Percentiles rank a stretch among this genome's conserved stretches.
These are phyloP conservation scores for Andrena bicolor DNA, from an alignment of 2,888 invertebrate species.

Conservation along the genomic window DNA sequence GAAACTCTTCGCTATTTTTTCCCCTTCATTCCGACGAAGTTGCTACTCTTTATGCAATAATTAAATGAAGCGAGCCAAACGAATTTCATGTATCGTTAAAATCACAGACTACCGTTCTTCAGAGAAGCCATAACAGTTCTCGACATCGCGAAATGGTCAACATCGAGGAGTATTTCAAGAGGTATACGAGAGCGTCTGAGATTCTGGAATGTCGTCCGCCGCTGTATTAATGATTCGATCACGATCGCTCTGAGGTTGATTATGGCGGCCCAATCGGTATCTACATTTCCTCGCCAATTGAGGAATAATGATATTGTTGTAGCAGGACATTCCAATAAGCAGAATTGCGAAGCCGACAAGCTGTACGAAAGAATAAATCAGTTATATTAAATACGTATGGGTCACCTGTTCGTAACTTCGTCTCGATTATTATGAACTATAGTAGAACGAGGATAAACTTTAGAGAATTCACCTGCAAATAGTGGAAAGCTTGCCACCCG, in stretches of 20 bases:
- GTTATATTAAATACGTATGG: neutral
- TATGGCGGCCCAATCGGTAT: constrained; percentile 74
- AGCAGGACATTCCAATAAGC: constrained; percentile 93
- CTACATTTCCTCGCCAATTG: constrained; percentile 77
- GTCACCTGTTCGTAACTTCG: neutral
- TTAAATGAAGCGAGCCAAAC: constrained; percentile 19
- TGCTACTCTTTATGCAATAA: neutral
- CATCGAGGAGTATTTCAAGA: constrained; percentile 4
- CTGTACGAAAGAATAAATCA: constrained; percentile 76
- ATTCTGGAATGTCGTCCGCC: constrained; percentile 78
- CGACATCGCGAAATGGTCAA: constrained; percentile 9
- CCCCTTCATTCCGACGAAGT: neutral
- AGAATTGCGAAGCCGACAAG: constrained; percentile 92
- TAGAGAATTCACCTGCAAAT: constrained; percentile 87
- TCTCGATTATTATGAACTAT: neutral
- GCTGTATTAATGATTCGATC: constrained; percentile 80
- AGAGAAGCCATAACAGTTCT: constrained; percentile 27
- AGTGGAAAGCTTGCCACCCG: constrained; percentile 92
- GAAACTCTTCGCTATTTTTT: neutral
- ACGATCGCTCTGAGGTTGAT: constrained; percentile 73
- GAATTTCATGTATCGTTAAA: constrained; percentile 33
- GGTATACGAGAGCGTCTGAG: constrained; percentile 36
- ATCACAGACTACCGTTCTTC: constrained; percentile 50
- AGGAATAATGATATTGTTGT: constrained; percentile 88
- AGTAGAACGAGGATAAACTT: neutral